Evolutionary conservation across 1,140 invertebrate species (phyloP).

Genomic region (Grapholita molesta): DNA sequence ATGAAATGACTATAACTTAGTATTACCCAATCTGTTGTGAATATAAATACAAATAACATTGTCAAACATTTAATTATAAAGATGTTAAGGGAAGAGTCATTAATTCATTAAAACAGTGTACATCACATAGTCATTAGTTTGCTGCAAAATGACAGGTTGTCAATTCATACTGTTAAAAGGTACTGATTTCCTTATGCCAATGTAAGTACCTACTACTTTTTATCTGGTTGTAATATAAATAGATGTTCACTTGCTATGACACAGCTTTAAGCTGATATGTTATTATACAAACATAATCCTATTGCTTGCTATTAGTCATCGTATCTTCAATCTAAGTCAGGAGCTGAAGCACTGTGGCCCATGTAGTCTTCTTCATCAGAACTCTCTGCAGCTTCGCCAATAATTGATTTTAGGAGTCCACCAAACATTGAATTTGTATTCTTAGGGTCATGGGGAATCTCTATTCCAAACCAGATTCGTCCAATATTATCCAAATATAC

Average conservation of each 20-base stretch:
- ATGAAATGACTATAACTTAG: slow-evolving; percentile 4
- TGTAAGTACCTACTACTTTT: slow-evolving; percentile 1
- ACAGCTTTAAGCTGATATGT: slow-evolving; percentile 25
- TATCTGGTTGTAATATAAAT: slow-evolving; percentile 1
- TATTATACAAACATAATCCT: slow-evolving; percentile 19
- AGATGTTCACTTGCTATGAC: neutral
- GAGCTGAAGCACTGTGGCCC: slow-evolving; percentile 37
- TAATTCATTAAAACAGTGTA: neutral
- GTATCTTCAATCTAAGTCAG: slow-evolving; percentile 59
- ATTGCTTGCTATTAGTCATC: slow-evolving; percentile 16
- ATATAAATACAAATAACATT: neutral
- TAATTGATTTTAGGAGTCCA: slow-evolving; percentile 63
- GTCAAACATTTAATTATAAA: neutral
- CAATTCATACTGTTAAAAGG: neutral
- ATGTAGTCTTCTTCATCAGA: slow-evolving; percentile 60
- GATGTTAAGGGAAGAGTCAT: neutral
- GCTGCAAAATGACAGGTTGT: neutral
- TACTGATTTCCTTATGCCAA: neutral
- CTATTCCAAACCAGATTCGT: slow-evolving; percentile 69
- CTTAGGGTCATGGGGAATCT: slow-evolving; percentile 45
- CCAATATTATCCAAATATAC: slow-evolving; percentile 68
- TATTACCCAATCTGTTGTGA: neutral
- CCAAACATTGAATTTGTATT: slow-evolving; percentile 58
- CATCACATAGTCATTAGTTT: neutral
- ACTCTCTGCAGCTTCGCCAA: slow-evolving; percentile 61